Evolutionary conservation across 2,797 vertebrate species (phyloP).

Genomic region (Capromys pilorides): DNA sequence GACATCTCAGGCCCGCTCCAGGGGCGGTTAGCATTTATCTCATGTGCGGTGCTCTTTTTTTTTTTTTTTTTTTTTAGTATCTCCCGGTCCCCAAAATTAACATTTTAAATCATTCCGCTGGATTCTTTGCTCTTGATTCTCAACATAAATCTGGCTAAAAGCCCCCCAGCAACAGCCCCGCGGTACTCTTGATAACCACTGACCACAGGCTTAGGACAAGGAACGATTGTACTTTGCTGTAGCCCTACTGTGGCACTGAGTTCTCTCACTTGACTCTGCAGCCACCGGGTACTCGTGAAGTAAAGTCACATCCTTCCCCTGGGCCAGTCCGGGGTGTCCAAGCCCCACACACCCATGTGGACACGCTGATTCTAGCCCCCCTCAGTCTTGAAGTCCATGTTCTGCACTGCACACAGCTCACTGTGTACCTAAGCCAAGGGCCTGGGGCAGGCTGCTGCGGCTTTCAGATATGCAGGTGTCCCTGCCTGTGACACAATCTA

Average conservation of each 20-base stretch:
- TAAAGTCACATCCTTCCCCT: not conserved
- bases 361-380: not conserved
- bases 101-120: too few relatives aligned
- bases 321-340: not conserved
- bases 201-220: not conserved
- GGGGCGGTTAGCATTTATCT: not conserved
- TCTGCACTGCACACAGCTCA: not conserved
- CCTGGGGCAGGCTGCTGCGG: not conserved
- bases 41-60: not conserved
- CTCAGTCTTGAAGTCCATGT: not conserved
- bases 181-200: not conserved
- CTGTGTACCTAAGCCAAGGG: not conserved
- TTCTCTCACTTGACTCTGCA: conserved; percentile 10
- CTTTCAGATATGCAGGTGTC: not conserved
- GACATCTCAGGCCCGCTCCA: not conserved
- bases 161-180: too few relatives aligned
- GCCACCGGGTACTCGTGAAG: not conserved
- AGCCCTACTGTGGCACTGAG: not conserved
- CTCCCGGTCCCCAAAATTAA: too few relatives aligned
- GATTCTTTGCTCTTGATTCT: too few relatives aligned
- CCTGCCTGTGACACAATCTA: not conserved
- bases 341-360: not conserved
- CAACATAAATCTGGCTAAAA: too few relatives aligned
- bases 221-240: not conserved
- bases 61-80: too few relatives aligned